These are phyloP conservation scores for Chloroclysta siterata DNA, from an alignment of 2,888 invertebrate genomes.

Conservation along the genomic window DNA sequence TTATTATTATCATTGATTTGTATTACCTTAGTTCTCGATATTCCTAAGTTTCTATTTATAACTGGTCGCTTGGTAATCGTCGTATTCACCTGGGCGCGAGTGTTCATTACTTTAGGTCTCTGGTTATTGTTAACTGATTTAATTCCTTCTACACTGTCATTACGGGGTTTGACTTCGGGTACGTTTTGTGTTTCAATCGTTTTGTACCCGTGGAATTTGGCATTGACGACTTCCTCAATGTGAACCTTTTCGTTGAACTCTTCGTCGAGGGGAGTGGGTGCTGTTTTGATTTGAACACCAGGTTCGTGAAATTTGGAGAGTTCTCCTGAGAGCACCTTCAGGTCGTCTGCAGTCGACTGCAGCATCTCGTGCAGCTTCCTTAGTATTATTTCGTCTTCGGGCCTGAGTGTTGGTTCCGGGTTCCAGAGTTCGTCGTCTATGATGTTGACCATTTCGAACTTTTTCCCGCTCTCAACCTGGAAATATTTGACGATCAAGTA, in stretches of 20 bases:
- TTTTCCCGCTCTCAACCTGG: conserved; percentile 79
- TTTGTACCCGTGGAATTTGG: conserved; percentile 78
- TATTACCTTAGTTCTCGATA: conserved; percentile 63
- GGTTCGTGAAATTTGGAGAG: conserved; percentile 68
- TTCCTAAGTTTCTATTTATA: conserved; percentile 58
- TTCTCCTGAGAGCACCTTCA: conserved; percentile 75
- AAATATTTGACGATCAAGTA: conserved; percentile 36
- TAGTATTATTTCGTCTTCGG: conserved; percentile 76
- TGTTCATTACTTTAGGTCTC: conserved; percentile 50
- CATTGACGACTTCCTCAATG: conserved; percentile 78
- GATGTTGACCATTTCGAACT: conserved; percentile 76
- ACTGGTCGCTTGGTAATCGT: conserved; percentile 49
- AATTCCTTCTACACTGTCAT: conserved; percentile 32
- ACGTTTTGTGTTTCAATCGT: conserved; percentile 54
- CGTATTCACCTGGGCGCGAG: conserved; percentile 51
- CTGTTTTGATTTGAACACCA: conserved; percentile 62
- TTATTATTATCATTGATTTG: conserved; percentile 61
- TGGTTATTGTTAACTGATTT: conserved; percentile 33
- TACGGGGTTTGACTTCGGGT: conserved; percentile 43
- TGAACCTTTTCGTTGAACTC: conserved; percentile 79
- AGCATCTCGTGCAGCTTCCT: conserved; percentile 78
- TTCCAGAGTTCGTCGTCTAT: conserved; percentile 77
- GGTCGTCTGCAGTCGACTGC: conserved; percentile 78
- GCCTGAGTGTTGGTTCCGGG: conserved; percentile 71
- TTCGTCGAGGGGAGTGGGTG: conserved; percentile 74